phyloP scores from a whole-genome alignment of 2,113 vertebrate species.

The Daboia siamensis region DNA sequence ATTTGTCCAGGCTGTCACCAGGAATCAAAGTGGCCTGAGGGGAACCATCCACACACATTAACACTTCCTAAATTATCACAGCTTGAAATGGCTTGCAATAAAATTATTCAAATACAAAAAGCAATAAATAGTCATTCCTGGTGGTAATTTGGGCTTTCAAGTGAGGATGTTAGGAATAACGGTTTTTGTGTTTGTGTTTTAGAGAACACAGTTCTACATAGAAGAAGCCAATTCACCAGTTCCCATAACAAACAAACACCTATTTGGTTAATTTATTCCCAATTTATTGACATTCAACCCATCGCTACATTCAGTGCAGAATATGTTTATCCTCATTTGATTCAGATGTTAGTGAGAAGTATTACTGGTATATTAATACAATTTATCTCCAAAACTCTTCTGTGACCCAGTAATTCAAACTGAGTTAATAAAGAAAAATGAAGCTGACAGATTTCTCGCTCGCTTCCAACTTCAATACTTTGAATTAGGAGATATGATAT shows the following conservation, averaged over 20 bases:
- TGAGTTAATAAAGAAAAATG: not conserved
- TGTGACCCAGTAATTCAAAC: not conserved
- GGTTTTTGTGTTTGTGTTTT: not conserved
- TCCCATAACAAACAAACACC: not conserved
- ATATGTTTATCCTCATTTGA: not conserved
- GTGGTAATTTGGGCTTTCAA: not conserved
- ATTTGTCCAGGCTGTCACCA: not conserved
- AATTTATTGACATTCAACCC: not conserved
- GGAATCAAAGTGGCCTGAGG: not conserved
- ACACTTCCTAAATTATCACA: not conserved
- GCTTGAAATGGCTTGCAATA: not conserved
- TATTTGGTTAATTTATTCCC: not conserved
- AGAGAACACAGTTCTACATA: not conserved
- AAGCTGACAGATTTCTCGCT: not conserved
- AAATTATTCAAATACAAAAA: not conserved
- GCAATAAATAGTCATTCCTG: not conserved
- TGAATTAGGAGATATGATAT: not conserved
- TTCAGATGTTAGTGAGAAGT: not conserved
- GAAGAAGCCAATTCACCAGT: not conserved
- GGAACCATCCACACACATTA: not conserved
- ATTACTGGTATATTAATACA: not conserved
- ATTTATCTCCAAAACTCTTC: not conserved
- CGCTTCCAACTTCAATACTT: not conserved
- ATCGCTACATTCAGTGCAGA: not conserved
- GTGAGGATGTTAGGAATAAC: not conserved